Conservation (phyloP, 1,140 invertebrate species). For the Sitophilus oryzae region DNA sequence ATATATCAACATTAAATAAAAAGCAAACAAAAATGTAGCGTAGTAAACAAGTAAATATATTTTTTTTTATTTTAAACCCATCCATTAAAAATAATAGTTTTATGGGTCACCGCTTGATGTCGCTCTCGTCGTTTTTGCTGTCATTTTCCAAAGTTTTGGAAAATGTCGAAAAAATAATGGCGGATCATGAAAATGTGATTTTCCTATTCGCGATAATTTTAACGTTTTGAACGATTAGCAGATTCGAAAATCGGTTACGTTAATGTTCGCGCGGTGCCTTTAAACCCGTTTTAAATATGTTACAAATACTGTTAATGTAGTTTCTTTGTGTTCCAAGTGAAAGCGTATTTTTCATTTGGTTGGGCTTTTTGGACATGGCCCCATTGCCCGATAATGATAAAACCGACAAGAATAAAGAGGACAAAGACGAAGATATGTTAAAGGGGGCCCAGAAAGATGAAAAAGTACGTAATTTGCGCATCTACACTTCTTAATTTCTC, state of each 20-base stretch:
- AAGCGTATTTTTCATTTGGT: conserved; percentile 23
- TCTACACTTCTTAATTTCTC: conserved; percentile 5
- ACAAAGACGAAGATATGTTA: conserved; percentile 20
- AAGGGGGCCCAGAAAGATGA: conserved; percentile 31
- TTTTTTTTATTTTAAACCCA: too few relatives aligned
- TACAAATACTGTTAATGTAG: not conserved
- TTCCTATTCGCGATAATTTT: conserved; percentile 14
- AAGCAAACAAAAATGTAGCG: too few relatives aligned
- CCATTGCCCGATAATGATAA: conserved; percentile 64
- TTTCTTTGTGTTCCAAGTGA: conserved; percentile 8
- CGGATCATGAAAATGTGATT: conserved; percentile 35
- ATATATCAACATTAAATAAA: too few relatives aligned
- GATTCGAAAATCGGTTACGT: conserved; percentile 7
- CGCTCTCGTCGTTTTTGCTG: conserved; percentile 6
- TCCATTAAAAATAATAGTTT: too few relatives aligned
- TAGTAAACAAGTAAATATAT: too few relatives aligned
- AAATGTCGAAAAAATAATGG: conserved; percentile 32
- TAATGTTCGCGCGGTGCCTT: conserved; percentile 1
- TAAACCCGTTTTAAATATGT: conserved; percentile 9
- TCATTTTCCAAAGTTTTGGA: conserved; percentile 19
- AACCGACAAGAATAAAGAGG: conserved; percentile 47
- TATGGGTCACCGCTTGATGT: conserved; percentile 13
- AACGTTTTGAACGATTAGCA: conserved; percentile 8
- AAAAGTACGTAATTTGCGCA: conserved; percentile 26
- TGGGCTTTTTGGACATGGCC: conserved; percentile 53